Conservation (phyloP, 2,888 invertebrate genomes). For the Stenodera caucasica region DNA sequence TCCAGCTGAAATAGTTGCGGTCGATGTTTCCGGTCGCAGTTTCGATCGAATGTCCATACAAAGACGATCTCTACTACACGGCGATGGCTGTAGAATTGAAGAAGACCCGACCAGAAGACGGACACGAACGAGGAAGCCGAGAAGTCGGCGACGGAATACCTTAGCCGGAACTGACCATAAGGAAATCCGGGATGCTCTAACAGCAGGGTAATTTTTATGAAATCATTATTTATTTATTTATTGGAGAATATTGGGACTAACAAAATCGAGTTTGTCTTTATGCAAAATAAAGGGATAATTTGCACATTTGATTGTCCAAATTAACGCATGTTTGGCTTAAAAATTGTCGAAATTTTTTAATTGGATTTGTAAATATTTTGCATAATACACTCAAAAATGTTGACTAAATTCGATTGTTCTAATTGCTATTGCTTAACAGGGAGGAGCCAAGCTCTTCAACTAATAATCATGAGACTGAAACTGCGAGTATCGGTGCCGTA, state of each 20-base stretch:
- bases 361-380: slow-evolving; percentile 32
- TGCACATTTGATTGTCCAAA: slow-evolving; percentile 5
- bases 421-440: slow-evolving; percentile 44
- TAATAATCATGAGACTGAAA: slow-evolving; percentile 54
- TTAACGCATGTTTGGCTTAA: slow-evolving; percentile 26
- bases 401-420: slow-evolving; percentile 12
- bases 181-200: slow-evolving; percentile 81
- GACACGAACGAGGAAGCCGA: slow-evolving; percentile 72
- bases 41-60: slow-evolving; percentile 89
- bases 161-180: slow-evolving; percentile 89
- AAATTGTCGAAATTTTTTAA: slow-evolving; percentile 21
- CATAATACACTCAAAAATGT: slow-evolving; percentile 31
- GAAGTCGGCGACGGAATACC: slow-evolving; percentile 86
- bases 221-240: slow-evolving; percentile 15
- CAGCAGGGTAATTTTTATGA: slow-evolving; percentile 73
- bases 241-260: background rate
- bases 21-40: slow-evolving; percentile 85
- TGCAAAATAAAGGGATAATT: slow-evolving; percentile 16
- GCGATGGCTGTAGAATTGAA: slow-evolving; percentile 50
- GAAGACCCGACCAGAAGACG: slow-evolving; percentile 58
- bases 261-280: slow-evolving; percentile 24
- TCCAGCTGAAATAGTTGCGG: slow-evolving; percentile 83
- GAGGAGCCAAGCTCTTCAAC: slow-evolving; percentile 47
- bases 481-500: slow-evolving; percentile 60
- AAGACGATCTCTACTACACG: slow-evolving; percentile 75